Conservation (phyloP, 2,797 vertebrate species). For the Astyanax mexicanus region DNA sequence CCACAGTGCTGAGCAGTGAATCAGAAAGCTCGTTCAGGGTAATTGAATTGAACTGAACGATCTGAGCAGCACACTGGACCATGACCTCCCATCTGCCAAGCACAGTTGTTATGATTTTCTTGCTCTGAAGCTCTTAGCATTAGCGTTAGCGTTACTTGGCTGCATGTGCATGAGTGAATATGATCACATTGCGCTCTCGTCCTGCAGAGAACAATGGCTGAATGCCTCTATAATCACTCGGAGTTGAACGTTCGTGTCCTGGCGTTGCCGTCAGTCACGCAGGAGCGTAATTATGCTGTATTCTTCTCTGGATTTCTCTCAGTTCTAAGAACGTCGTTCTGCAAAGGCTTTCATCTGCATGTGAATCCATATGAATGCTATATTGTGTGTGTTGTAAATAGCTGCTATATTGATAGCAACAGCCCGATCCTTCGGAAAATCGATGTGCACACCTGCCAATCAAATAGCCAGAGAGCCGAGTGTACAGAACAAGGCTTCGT, state of each 20-base stretch:
- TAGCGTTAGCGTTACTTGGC: constrained; percentile 1
- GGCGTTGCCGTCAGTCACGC: constrained; percentile 1
- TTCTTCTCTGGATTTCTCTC: constrained; percentile 2
- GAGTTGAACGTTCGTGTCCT: constrained; percentile 3
- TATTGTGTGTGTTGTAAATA: constrained; percentile 24
- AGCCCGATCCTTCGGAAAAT: constrained; percentile 16
- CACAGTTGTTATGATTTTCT: constrained; percentile 27
- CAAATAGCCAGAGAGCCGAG: constrained; percentile 23
- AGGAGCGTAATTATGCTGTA: background rate
- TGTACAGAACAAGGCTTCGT: constrained; percentile 21
- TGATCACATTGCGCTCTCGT: background rate
- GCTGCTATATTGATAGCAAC: constrained; percentile 34
- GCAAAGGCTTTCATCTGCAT: background rate
- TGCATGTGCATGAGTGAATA: background rate
- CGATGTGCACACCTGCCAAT: constrained; percentile 37
- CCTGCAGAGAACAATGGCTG: background rate
- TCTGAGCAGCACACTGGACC: constrained; percentile 39
- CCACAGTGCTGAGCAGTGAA: constrained; percentile 2
- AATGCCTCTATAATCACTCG: background rate
- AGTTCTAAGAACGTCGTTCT: constrained; percentile 2
- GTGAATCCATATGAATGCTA: constrained; percentile 17
- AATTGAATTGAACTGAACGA: constrained; percentile 49
- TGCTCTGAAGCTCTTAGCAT: background rate
- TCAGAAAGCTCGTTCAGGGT: constrained; percentile 23
- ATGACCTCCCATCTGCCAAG: constrained; percentile 45